Base-by-base conservation (phyloP, 2,113 vertebrate species). In the Glaucidium brasilianum region DNA sequence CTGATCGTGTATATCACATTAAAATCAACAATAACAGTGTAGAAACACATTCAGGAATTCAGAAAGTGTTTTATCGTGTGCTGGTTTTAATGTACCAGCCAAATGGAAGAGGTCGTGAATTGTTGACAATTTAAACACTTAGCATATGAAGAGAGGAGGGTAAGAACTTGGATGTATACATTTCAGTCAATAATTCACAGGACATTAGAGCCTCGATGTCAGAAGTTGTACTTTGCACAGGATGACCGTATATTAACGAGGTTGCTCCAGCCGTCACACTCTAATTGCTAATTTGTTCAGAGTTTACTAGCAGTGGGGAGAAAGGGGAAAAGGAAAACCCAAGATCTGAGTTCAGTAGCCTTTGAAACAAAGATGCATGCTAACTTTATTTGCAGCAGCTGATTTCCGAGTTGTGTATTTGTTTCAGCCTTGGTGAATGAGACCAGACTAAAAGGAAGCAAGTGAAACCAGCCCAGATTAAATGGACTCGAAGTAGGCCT, bases 261-360 rank as follows among this genome's bases (percentile, higher is more conserved):
- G 56, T 49, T 88, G 56, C 86, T 94, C n/a, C 68, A 78, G 64
- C 86, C 86, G 67, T 97, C 96, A 78, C 94, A 67, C 9, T 26
- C 47, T 82, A 77, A 87, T 52, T 95, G 94, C 86, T 96, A 86
- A 94, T 96, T 94, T 96, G 94, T 77, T 94, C 88, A 47, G 73
- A 34, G 49, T 83, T 86, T 77, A n/a, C 68, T n/a, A 58, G 63
- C 37, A 10, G 21, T 50, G 55, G 41, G 83, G 55, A n/a, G 41
- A 74, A 73, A 71, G 32, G 52, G 47, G 43, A 15, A 29, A 77
- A 95, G 83, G 59, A 50, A 85, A 92, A 55, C 25, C 79, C 50
- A 53, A 77, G 75, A 83, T 77, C 53, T 85, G 83, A 64, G 62
- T 43, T 85, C 75, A 77, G 76, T n/a, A 92, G 82, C 79, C 83